Conservation (phyloP, 2,888 invertebrate species). For the Argyresthia albistria region DNA sequence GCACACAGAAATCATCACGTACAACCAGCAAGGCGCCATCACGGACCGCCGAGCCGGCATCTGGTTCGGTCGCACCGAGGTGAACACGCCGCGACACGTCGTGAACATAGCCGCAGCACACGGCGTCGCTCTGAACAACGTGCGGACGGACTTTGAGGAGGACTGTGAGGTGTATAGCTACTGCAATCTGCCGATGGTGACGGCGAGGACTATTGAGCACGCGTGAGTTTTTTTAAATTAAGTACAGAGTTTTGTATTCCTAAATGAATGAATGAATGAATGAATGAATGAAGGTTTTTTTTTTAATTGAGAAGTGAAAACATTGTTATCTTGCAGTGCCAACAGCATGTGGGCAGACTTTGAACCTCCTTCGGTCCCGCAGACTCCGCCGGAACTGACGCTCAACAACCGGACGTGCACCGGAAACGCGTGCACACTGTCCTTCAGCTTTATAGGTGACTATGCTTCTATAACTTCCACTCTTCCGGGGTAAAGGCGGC, state of each 20-base stretch:
- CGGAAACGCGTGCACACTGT: background rate
- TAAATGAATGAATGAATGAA: no score
- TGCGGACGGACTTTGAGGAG: conserved; percentile 6
- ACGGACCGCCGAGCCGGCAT: conserved; percentile 10
- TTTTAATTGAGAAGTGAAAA: no score
- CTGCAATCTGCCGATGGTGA: conserved; percentile 32
- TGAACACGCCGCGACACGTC: conserved; percentile 5
- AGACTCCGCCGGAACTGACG: background rate
- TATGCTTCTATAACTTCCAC: no score
- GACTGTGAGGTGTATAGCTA: conserved; percentile 37
- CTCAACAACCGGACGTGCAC: background rate
- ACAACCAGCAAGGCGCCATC: conserved; percentile 6
- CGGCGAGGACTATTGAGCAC: conserved; percentile 4
- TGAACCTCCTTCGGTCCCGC: background rate
- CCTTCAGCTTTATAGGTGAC: conserved; percentile 4
- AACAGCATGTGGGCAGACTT: conserved; percentile 5
- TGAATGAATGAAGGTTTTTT: no score
- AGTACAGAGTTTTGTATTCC: no score
- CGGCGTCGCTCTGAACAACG: background rate
- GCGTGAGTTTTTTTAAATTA: background rate
- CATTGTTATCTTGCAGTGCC: conserved; percentile 2
- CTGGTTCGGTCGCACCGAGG: conserved; percentile 12
- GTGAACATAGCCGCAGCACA: background rate
- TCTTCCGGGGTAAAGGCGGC: no score
- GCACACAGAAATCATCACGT: conserved; percentile 12